Conservation (phyloP, 2,888 invertebrate genomes). For the Nezara viridula region DNA sequence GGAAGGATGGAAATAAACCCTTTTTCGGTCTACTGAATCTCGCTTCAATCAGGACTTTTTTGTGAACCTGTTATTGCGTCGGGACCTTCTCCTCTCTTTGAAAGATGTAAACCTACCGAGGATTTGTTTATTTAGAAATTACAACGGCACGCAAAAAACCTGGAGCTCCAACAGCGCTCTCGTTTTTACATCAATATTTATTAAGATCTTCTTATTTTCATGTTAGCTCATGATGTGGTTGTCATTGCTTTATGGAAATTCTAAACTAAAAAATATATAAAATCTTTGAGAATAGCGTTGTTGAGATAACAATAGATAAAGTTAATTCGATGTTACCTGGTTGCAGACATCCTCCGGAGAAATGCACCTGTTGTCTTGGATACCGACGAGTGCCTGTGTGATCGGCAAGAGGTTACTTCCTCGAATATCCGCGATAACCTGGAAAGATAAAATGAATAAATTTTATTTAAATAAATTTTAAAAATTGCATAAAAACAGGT, state of each 20-base stretch:
- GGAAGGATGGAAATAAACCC: background rate
- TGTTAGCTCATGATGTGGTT: too few species aligned
- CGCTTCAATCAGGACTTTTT: background rate
- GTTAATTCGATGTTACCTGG: conserved; percentile 57
- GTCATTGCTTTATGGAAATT: too few species aligned
- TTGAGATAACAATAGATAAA: too few species aligned
- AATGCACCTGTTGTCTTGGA: conserved; percentile 69
- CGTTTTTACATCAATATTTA: too few species aligned
- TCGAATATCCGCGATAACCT: conserved; percentile 61
- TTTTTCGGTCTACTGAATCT: background rate
- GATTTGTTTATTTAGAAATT: background rate
- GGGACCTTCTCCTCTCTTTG: background rate
- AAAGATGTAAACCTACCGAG: background rate
- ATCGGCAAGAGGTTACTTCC: conserved; percentile 67
- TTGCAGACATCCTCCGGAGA: conserved; percentile 68
- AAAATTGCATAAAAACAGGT: too few species aligned
- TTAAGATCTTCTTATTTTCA: too few species aligned
- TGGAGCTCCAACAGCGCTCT: background rate
- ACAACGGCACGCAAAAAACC: background rate
- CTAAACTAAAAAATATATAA: too few species aligned
- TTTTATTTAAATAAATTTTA: background rate
- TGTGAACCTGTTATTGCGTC: background rate
- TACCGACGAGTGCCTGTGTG: conserved; percentile 70
- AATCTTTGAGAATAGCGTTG: too few species aligned
- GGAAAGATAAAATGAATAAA: background rate